A percentile compares a stretch with the other conserved stretches of the same genome.
phyloP scores from a whole-genome alignment of 2,888 invertebrate species.

The Drosophila mimica region DNA sequence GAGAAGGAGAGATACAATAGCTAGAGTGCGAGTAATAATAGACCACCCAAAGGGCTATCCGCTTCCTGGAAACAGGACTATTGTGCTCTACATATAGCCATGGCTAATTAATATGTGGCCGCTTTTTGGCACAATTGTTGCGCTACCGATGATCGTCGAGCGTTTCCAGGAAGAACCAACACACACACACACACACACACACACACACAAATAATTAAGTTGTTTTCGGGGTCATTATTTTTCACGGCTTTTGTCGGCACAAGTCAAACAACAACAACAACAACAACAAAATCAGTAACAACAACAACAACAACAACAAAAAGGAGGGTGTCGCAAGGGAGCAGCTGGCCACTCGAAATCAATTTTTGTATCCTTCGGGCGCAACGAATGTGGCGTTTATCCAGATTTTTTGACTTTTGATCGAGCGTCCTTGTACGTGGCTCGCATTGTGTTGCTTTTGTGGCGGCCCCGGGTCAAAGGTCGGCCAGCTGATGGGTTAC shows the following conservation, averaged over 20 bases:
- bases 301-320: neutral
- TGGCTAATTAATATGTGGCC: constrained; percentile 74
- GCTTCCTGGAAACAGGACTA: constrained; percentile 61
- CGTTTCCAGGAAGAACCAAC: constrained; percentile 61
- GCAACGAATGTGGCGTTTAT: constrained; percentile 67
- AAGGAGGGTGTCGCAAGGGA: constrained; percentile 22
- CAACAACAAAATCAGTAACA: constrained; percentile 21
- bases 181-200: constrained; percentile 34
- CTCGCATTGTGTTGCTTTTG: constrained; percentile 39
- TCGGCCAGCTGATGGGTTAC: constrained; percentile 58
- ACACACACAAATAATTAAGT: constrained; percentile 68
- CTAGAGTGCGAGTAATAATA: neutral
- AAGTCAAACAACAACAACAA: constrained; percentile 68
- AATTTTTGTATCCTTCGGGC: constrained; percentile 64
- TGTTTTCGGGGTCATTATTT: constrained; percentile 75
- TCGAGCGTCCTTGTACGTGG: constrained; percentile 65
- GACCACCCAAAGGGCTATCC: constrained; percentile 62
- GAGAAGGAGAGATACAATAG: neutral
- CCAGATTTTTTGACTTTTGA: constrained; percentile 52
- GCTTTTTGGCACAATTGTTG: constrained; percentile 75
- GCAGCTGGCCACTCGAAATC: constrained; percentile 70
- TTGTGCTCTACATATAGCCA: constrained; percentile 49
- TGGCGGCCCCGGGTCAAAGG: constrained; percentile 69
- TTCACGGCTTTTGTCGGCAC: constrained; percentile 79
- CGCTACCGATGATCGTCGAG: constrained; percentile 60